Base-by-base conservation (phyloP, 2,888 invertebrate genomes). In the Aelia acuminata region DNA sequence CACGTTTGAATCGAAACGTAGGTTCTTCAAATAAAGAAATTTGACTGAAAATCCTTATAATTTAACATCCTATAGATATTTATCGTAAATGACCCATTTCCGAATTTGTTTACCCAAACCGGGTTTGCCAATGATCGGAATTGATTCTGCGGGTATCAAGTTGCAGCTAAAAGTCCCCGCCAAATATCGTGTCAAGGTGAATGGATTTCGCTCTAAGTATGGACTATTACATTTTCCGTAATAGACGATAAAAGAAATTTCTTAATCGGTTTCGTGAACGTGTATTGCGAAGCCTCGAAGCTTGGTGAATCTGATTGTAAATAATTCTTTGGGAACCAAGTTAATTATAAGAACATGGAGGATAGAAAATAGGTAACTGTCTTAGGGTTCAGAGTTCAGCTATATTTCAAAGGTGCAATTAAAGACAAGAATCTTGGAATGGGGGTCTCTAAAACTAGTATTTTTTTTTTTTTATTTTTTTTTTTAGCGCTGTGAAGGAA, bases 121-220 rank as follows among this genome's bases (percentile, higher is more conserved):
- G n/a, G 11, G 57, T 57, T 26, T 26, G 57, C 57, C 57, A 57
- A 57, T 26, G 57, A 57, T 57, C 26, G 26, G 26, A 57, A 57
- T 57, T 57, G 57, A 57, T 57, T 57, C 57, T 26, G n/a, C 57
- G 57, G 57, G 26, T 57, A 26, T 57, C 53, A 53, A 53, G 53
- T 1, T 1, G 20, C n/a, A 53, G 53, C 10, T 26, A 22, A 11
- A 26, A 57, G 57, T 53, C 57, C 26, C n/a, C 57, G 13, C 26
- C 26, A 0, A 57, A n/a, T 57, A 57, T 26, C 4, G 57, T 57
- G 57, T 57, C 57, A 57, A 57, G 57, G 57, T 57, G 57, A 57
- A 26, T 0, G n/a, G 57, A 26, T 57, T 57, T 57, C 57, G 26
- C 26, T 26, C 13, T 11, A 57, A 57, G 57, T 57, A 57, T 26